A percentile compares a stretch with the other conserved stretches of the same genome.
Evolutionary conservation across 1,140 invertebrate genomes (phyloP).

Genomic region (Ceratina australensis): DNA sequence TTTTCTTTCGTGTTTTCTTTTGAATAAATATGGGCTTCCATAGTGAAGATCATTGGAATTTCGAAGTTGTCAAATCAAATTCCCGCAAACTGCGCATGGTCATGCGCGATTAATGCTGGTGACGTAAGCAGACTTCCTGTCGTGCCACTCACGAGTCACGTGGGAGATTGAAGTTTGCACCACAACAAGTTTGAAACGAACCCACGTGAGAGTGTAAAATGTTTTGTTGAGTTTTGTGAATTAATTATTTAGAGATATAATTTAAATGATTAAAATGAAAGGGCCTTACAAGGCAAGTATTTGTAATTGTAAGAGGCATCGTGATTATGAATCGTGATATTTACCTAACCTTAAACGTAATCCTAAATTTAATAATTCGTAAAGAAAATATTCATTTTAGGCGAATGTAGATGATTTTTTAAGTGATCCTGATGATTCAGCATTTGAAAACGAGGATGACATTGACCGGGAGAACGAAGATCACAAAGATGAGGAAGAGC

Average conservation of each 20-base stretch:
- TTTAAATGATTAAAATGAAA: conserved; percentile 32
- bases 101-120: too few relatives aligned
- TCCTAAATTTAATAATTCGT: neutral
- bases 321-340: neutral
- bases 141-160: conserved; percentile 7
- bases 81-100: neutral
- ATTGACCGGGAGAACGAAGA: neutral
- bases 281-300: conserved; percentile 11
- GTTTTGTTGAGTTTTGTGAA: neutral
- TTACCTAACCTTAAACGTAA: conserved; percentile 14
- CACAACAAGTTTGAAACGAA: neutral
- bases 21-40: conserved; percentile 56
- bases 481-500: neutral
- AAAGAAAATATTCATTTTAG: neutral
- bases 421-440: conserved; percentile 5
- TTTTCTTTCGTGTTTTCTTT: conserved; percentile 34
- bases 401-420: conserved; percentile 28
- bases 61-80: conserved; percentile 1
- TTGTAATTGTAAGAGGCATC: neutral
- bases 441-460: neutral
- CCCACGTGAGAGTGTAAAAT: neutral
- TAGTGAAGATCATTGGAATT: conserved; percentile 48
- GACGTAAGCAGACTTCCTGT: too few relatives aligned
- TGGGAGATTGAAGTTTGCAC: neutral
- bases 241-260: neutral